Conservation (phyloP, 2,797 vertebrate genomes). For the Scleropages formosus region DNA sequence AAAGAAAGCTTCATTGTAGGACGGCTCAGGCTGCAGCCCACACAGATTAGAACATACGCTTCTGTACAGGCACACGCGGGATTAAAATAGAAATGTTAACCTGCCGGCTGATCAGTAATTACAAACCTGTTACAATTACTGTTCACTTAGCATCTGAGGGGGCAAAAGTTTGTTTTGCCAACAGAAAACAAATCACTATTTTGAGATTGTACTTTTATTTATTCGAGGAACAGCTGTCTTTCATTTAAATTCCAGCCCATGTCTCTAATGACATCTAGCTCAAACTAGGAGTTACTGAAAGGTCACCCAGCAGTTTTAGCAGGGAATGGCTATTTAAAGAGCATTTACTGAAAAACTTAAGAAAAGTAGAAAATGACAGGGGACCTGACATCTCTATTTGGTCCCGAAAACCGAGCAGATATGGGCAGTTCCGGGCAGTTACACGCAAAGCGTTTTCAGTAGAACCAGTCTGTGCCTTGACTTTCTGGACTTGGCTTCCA, state of each 20-base stretch:
- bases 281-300: not conserved
- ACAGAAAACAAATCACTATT: not conserved
- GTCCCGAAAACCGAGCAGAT: too few species aligned
- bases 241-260: not conserved
- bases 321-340: not conserved
- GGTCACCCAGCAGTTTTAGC: not conserved
- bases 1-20: constrained; percentile 7
- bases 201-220: not conserved
- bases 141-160: not conserved
- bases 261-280: not conserved
- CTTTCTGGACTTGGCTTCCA: too few species aligned
- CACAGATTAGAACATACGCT: not conserved
- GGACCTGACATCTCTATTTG: not conserved
- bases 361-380: not conserved
- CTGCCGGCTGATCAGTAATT: constrained; percentile 1
- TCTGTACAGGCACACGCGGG: not conserved
- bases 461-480: too few species aligned
- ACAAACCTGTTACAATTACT: not conserved
- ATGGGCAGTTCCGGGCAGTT: too few species aligned
- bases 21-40: not conserved
- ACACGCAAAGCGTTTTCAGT: too few species aligned
- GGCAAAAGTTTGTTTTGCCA: not conserved
- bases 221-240: not conserved
- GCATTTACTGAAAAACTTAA: constrained; percentile 10
- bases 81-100: constrained; percentile 5